Evolutionary conservation across 1,140 invertebrate species (phyloP), one percentile per base, ranked within the genome.

Genomic region (Macrobrachium rosenbergii): DNA sequence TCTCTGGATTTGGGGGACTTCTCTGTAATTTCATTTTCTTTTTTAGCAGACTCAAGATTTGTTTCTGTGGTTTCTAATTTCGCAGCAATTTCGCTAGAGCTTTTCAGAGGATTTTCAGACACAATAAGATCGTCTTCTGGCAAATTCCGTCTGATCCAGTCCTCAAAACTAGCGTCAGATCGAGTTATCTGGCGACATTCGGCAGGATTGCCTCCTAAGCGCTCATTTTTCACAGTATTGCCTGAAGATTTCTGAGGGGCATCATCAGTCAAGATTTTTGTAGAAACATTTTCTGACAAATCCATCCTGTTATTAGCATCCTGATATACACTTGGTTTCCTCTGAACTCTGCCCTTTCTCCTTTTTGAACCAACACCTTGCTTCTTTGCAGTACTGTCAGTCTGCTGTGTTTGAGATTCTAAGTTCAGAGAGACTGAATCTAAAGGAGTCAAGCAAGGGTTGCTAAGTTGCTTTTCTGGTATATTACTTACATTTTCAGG

Each of bases 281-380:
- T 67, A 37, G 79, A 23, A 19, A 19, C 14, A 45, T 21, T 63
- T 28, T 80, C 37, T 16, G 59, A 17, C 0, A 37, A 17, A 8
- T 82, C 83, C 58, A 67, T 67, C 69, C 78, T 76, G 72, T 88
- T 83, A 17, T 81, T 87, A n/a, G 76, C 67, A 87, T 88, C 88
- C 83, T 84, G 82, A 37, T 88, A 88, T 45, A 83, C 81, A 76
- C 83, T 90, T 59, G 89, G 80, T 81, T 90, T 90, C 76, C 84
- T 88, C 76, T 87, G 89, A 37, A 83, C 89, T 69, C 85, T 82
- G 37, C 89, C 88, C 69, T 90, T 90, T 52, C 89, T 86, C 62
- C 88, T 90, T 67, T 87, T 90, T 28, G 89, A 87, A n/a, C 89
- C 89, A 69, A 76, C 83, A 69, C 88, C 89, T 17, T 80, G 28